Base-by-base conservation (phyloP, 2,113 vertebrate genomes). In the Sebastes schlegelii region DNA sequence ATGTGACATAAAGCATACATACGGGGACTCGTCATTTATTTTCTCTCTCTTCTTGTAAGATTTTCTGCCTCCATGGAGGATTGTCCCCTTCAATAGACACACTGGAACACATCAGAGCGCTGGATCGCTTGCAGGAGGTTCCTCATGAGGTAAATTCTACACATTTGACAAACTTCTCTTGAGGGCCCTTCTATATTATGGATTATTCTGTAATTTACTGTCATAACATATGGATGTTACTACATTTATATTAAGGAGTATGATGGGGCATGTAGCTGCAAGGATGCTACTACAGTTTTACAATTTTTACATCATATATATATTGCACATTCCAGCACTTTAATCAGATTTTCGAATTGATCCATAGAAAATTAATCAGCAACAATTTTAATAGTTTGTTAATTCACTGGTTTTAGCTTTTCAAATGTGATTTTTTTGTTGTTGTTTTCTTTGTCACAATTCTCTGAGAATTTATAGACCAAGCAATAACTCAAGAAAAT, bases 1-100 rank as follows among this genome's bases (percentile, higher is more conserved):
- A 48, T n/a, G 48, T 46, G 43, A 26, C 13, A 7, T 42, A 23
- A 42, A 77, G 34, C 19, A 58, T 12, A 21, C 54, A 49, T 6
- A 9, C 4, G 8, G 6, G 23, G 21, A 58, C 26, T 67, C 5
- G 26, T n/a, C 16, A 48, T 77, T 17, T 42, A 78, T 73, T 70
- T 34, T 46, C 1, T 69, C 3, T 76, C 58, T 52, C 11, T 19
- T 51, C 9, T 66, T 34, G 9, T 8, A 82, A 99, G 98, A 99
- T 99, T 72, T 99, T 99, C 94, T 99, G 98, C 94, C 97, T 99
- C 88, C 98, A 99, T 71, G 98, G 98, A 89, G 98, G 98, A 89
- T 95, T 99, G 42, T 99, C 98, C 34, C 98, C 98, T 48, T 99
- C 98, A 40, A 99, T 99, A 96, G 98, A 99, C 95, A 99, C 98